Evolutionary conservation across 1,140 invertebrate species (phyloP).

Genomic region (Orius insidiosus): DNA sequence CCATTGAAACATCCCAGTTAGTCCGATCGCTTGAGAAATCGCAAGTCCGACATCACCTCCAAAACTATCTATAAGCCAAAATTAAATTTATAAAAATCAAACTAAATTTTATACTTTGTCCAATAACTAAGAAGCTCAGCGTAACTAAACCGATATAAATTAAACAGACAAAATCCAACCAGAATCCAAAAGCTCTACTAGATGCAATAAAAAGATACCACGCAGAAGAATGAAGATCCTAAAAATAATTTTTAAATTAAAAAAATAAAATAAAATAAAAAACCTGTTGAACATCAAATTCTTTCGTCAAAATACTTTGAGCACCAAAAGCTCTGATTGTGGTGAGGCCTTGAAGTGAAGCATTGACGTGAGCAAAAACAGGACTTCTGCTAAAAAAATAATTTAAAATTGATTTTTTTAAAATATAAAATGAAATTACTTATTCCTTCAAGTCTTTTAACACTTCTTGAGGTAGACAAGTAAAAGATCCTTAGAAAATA

Average conservation of each 20-base stretch:
- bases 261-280: background rate
- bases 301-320: slow-evolving; percentile 56
- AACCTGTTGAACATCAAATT: slow-evolving; percentile 64
- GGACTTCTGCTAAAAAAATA: slow-evolving; percentile 51
- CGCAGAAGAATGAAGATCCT: slow-evolving; percentile 45
- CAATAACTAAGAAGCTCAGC: slow-evolving; percentile 40
- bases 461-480: slow-evolving; percentile 43
- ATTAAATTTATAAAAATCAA: slow-evolving; percentile 18
- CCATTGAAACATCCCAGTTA: slow-evolving; percentile 73
- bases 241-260: slow-evolving; percentile 5
- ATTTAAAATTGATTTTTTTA: background rate
- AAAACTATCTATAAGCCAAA: slow-evolving; percentile 24
- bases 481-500: slow-evolving; percentile 39
- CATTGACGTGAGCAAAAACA: slow-evolving; percentile 72
- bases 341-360: slow-evolving; percentile 70
- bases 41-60: slow-evolving; percentile 67
- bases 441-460: slow-evolving; percentile 51
- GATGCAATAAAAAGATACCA: slow-evolving; percentile 57
- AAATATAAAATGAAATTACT: slow-evolving; percentile 32
- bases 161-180: slow-evolving; percentile 58
- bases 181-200: slow-evolving; percentile 67
- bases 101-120: slow-evolving; percentile 27
- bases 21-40: slow-evolving; percentile 63
- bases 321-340: slow-evolving; percentile 75
- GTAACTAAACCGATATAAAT: slow-evolving; percentile 49